Evolutionary conservation across 1,140 invertebrate species (phyloP), one percentile per base, ranked within the genome.

Genomic region (Argopecten irradians): DNA sequence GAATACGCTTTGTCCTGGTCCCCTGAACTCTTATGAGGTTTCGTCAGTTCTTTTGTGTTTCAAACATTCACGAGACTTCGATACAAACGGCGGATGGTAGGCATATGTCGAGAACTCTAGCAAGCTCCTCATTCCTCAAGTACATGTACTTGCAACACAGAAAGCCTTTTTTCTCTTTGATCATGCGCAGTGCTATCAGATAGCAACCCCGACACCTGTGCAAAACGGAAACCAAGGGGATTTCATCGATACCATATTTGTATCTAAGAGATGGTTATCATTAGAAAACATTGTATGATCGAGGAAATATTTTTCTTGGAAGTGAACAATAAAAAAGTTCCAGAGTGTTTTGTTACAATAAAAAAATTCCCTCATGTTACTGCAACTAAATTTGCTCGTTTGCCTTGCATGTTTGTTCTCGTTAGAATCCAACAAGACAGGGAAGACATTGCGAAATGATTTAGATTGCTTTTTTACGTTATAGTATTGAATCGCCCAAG

Each of bases 111-210:
- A 71, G 55, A 71, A 71, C 55, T 71, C n/a, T 7, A 16, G 55
- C 55, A 1, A 22, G 55, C 55, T 71, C 55, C 5, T 71, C 2
- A 28, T n/a, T 7, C 55, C 5, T 28, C 55, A 71, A 71, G 55
- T 71, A 71, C 14, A 46, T 22, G 55, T 28, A 71, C 19, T 71
- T 71, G 55, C n/a, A 11, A 71, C 22, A 71, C 55, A 71, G n/a
- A 71, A 71, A 71, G 55, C 22, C 16, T 71, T 71, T 71, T 55
- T 71, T 28, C 55, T 71, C 55, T 71, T 71, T 71, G 55, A 71
- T 71, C 55, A 71, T 71, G 55, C 55, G 55, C 55, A 71, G 55
- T 71, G 55, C 55, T 71, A 71, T 71, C 55, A 71, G 55, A 71
- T 71, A 28, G 55, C 55, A 71, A 71, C 55, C 55, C 16, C 55